These are phyloP conservation scores for Troilus luridus DNA, from an alignment of 2,888 invertebrate genomes.

Conservation along the genomic window DNA sequence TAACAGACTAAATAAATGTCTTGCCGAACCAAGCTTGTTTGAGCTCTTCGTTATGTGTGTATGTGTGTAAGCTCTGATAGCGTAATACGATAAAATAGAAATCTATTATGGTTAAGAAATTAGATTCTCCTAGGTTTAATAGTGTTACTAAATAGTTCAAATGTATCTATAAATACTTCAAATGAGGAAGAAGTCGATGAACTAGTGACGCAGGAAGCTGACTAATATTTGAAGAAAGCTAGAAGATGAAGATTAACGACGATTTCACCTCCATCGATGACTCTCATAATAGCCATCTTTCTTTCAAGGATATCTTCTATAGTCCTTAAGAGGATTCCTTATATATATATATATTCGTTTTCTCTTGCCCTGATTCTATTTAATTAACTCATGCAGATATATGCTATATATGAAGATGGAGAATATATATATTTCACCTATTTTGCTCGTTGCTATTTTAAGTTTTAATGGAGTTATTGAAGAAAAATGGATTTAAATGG, in stretches of 20 bases:
- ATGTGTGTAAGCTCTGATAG: too few species aligned
- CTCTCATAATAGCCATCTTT: background rate
- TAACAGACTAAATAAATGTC: too few species aligned
- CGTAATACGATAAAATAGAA: too few species aligned
- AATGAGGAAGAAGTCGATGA: background rate
- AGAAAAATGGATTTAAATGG: too few species aligned
- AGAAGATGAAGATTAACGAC: constrained; percentile 17
- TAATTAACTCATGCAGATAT: too few species aligned
- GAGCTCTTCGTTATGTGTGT: too few species aligned
- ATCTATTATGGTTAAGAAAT: background rate
- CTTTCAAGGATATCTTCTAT: background rate
- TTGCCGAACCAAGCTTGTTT: too few species aligned
- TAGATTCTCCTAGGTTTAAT: background rate
- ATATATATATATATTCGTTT: background rate
- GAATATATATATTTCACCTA: too few species aligned
- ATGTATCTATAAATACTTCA: background rate
- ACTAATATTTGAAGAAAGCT: background rate
- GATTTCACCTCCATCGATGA: background rate
- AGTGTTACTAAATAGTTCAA: background rate
- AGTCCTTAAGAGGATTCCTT: background rate
- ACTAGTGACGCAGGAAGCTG: background rate
- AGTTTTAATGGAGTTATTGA: too few species aligned
- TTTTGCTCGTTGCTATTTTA: too few species aligned
- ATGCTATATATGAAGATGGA: too few species aligned
- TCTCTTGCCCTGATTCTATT: too few species aligned